phyloP scores from a whole-genome alignment of 2,888 invertebrate genomes.

The Drosophila rellima region DNA sequence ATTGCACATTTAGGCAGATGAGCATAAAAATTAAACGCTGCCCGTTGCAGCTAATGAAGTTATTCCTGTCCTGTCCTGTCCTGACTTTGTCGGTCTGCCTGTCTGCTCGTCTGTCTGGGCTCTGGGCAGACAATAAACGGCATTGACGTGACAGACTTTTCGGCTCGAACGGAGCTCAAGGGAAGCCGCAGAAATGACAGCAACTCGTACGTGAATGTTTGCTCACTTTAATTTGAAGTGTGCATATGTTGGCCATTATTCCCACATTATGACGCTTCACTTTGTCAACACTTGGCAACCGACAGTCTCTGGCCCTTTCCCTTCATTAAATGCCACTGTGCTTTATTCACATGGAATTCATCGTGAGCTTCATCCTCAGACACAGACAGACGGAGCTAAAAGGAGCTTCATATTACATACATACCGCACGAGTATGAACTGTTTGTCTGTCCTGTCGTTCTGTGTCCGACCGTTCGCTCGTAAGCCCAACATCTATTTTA shows the following conservation, averaged over 20 bases:
- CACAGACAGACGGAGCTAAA: background rate
- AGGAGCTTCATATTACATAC: slow-evolving; percentile 27
- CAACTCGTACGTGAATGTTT: slow-evolving; percentile 22
- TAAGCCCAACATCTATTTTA: slow-evolving; percentile 82
- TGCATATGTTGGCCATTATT: slow-evolving; percentile 72
- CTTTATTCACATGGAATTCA: slow-evolving; percentile 18
- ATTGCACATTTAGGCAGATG: slow-evolving; percentile 77
- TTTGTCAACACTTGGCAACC: slow-evolving; percentile 30
- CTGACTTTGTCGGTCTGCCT: background rate
- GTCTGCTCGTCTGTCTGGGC: background rate
- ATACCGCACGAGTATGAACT: slow-evolving; percentile 12
- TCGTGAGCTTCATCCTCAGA: slow-evolving; percentile 10
- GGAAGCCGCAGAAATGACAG: slow-evolving; percentile 28
- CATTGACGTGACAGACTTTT: slow-evolving; percentile 68
- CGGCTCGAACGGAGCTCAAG: slow-evolving; percentile 16
- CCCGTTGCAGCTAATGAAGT: slow-evolving; percentile 77
- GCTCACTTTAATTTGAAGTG: slow-evolving; percentile 74
- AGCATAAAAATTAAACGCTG: slow-evolving; percentile 73
- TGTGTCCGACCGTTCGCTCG: slow-evolving; percentile 36
- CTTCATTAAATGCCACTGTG: slow-evolving; percentile 1
- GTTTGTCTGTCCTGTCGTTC: slow-evolving; percentile 8
- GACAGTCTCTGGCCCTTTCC: background rate
- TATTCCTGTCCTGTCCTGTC: slow-evolving; percentile 9
- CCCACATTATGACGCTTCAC: slow-evolving; percentile 62
- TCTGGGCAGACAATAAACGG: slow-evolving; percentile 37